Conservation (phyloP, 2,888 invertebrate species). For the Liposcelis brunnea region DNA sequence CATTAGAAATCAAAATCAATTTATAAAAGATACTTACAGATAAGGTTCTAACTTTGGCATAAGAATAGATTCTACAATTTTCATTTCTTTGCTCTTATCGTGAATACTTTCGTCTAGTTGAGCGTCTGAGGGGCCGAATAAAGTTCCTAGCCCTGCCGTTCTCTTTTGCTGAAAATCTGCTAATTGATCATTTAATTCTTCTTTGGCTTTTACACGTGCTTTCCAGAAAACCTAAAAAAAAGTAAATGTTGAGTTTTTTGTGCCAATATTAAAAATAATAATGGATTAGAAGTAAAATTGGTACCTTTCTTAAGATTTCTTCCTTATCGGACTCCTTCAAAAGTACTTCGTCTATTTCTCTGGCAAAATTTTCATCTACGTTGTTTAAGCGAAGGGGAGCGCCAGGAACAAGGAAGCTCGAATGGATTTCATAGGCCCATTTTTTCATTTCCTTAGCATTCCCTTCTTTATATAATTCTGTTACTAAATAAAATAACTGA, state of each 20-base stretch:
- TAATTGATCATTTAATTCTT: constrained; percentile 61
- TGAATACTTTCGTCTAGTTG: constrained; percentile 61
- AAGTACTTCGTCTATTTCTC: constrained; percentile 77
- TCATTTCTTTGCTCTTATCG: constrained; percentile 58
- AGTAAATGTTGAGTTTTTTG: too few species aligned
- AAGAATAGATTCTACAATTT: constrained; percentile 54
- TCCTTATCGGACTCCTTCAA: constrained; percentile 75
- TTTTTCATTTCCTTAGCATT: constrained; percentile 80
- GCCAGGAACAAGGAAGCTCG: constrained; percentile 81
- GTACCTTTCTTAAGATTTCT: constrained; percentile 65
- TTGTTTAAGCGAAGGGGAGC: constrained; percentile 69
- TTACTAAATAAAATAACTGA: constrained; percentile 72
- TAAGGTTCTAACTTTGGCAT: constrained; percentile 52
- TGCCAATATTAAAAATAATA: constrained; percentile 8
- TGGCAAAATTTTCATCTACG: constrained; percentile 71
- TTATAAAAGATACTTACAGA: constrained; percentile 31
- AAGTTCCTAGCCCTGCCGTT: constrained; percentile 71
- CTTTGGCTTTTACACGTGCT: constrained; percentile 66
- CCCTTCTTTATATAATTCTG: constrained; percentile 75
- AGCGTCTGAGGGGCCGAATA: constrained; percentile 75
- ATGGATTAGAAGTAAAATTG: constrained; percentile 11
- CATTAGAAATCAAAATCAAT: constrained; percentile 7
- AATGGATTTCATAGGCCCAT: constrained; percentile 99
- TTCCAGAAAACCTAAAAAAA: constrained; percentile 57
- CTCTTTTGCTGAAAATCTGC: constrained; percentile 77